These are phyloP conservation scores for Aldabrachelys gigantea DNA, from an alignment of 2,113 vertebrate species.

Conservation along the genomic window DNA sequence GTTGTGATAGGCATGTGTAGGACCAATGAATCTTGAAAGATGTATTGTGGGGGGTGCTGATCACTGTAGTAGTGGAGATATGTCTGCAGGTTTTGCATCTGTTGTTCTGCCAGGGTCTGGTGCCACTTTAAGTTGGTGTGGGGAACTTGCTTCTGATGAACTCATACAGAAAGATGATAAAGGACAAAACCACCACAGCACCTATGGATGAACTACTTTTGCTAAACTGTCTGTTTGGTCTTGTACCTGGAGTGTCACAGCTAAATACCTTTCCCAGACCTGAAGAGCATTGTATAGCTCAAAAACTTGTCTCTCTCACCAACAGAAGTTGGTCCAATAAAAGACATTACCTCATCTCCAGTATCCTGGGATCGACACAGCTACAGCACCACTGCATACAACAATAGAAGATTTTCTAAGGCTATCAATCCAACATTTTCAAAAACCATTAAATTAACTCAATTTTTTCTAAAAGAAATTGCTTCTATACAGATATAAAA, in stretches of 20 bases:
- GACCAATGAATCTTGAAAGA: neutral
- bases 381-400: neutral
- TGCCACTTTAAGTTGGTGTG: neutral
- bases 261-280: neutral
- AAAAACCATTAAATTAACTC: neutral
- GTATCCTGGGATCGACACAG: neutral
- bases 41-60: neutral
- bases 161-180: neutral
- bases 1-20: neutral
- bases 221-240: neutral
- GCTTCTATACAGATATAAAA: constrained; percentile 3
- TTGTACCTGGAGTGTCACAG: no score
- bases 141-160: neutral
- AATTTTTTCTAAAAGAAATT: neutral
- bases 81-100: neutral
- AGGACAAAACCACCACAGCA: neutral
- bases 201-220: neutral
- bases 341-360: neutral
- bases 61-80: neutral
- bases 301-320: neutral
- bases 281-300: neutral
- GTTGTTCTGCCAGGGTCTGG: neutral
- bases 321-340: neutral
- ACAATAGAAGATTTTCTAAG: neutral
- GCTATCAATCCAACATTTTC: neutral